Evolutionary conservation across 2,888 invertebrate genomes (phyloP).

Genomic region (Dinocampus coccinellae): DNA sequence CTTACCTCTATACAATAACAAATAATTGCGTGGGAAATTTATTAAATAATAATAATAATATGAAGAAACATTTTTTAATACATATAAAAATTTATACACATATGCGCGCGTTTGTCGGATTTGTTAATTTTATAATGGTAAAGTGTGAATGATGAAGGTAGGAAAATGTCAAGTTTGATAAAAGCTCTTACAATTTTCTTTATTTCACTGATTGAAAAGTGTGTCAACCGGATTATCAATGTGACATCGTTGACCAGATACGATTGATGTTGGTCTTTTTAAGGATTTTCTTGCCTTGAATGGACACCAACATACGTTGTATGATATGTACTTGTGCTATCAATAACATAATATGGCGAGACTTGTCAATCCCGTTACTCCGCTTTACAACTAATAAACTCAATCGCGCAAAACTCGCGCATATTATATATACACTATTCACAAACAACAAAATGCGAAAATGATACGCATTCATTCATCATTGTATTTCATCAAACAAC

Average conservation of each 20-base stretch:
- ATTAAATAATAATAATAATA: not conserved
- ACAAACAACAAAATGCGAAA: not conserved
- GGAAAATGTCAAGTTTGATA: not conserved
- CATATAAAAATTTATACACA: not conserved
- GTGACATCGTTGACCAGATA: not conserved
- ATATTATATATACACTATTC: not conserved
- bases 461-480: not conserved
- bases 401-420: not conserved
- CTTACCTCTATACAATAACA: not conserved
- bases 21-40: not conserved
- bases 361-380: constrained; percentile 11
- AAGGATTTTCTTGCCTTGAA: constrained; percentile 4
- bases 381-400: not conserved
- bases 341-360: not conserved
- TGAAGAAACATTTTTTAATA: not conserved
- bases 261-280: constrained; percentile 8
- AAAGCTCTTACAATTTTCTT: not conserved
- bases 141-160: not conserved
- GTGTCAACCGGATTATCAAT: constrained; percentile 11
- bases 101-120: constrained; percentile 36
- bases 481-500: not conserved
- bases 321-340: not conserved
- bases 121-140: not conserved
- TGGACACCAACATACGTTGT: not conserved
- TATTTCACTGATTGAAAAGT: constrained; percentile 1